A percentile compares a stretch with the other conserved stretches of the same genome.
These are phyloP conservation scores for Steinernema carpocapsae DNA, from an alignment of 2,888 invertebrate species.

Conservation along the genomic window DNA sequence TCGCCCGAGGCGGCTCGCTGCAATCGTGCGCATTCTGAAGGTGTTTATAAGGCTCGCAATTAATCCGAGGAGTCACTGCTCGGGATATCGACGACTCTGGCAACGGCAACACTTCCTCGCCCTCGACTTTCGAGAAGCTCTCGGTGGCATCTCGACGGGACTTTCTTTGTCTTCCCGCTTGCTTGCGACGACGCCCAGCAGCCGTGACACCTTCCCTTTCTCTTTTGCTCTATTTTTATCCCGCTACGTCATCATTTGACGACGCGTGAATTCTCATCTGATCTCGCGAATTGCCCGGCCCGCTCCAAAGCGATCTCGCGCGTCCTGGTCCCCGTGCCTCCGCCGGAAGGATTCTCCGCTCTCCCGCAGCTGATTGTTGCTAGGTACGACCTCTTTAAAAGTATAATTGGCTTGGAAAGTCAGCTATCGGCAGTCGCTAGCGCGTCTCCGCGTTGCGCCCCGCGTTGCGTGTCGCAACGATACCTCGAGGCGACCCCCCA, in stretches of 20 bases:
- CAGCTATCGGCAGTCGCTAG: slow-evolving; percentile 10
- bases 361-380: too few species aligned
- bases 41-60: not conserved
- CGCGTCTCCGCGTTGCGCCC: not conserved
- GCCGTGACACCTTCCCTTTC: slow-evolving; percentile 25
- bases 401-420: slow-evolving; percentile 11
- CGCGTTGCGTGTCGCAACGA: slow-evolving; percentile 18
- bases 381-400: not conserved
- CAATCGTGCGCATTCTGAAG: not conserved
- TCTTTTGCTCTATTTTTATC: slow-evolving; percentile 28
- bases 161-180: not conserved
- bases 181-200: not conserved
- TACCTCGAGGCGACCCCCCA: slow-evolving; percentile 3
- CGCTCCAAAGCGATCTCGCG: not conserved
- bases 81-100: not conserved
- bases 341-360: too few species aligned
- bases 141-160: not conserved
- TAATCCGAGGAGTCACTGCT: not conserved
- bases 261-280: not conserved
- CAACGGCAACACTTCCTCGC: not conserved
- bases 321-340: too few species aligned
- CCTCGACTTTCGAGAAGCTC: not conserved
- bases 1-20: not conserved
- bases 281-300: slow-evolving; percentile 2
- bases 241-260: slow-evolving; percentile 5